Evolutionary conservation across 2,797 vertebrate genomes (phyloP), one percentile per base, ranked within the genome.

Genomic region (Microctenopoma steveboyesi): DNA sequence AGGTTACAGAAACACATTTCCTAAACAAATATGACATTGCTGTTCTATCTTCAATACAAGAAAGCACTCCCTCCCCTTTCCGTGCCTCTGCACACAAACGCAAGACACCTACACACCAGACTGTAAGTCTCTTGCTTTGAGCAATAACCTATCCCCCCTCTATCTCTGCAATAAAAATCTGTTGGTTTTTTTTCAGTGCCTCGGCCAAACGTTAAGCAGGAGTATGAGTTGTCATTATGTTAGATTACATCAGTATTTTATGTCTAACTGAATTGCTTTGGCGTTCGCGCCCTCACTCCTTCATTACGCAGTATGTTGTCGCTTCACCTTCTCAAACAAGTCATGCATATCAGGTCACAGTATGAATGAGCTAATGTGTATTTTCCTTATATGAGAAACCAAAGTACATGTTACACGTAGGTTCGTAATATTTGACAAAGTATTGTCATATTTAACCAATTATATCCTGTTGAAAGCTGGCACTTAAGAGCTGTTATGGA

Each of bases 11-110:
- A 84, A 75, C 43, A 78, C 69, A 78, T 85, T 83, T 81, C 64
- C 74, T 81, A 77, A 89, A 86, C 72, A 83, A 82, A 82, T 86
- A 67, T 83, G 82, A 86, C 80, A 84, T 50, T 64, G 67, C 73
- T 68, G 69, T 73, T 86, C 71, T 61, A 77, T 72, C 65, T 79
- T 79, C 55, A 74, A 48, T 55, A 28, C 62, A 25, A 82, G 84
- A 56, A 70, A 30, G 67, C 37, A 25, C 25, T 9, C 51, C 43
- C 16, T 27, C 37, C 47, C 56, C 11, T 37, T 33, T 39, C 18
- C 42, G 16, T 39, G 48, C 35, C 48, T 58, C 57, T 9, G 16
- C 50, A 74, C 52, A 50, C 72, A 78, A 63, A 72, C 47, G 50
- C 39, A 43, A 60, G n/a, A 73, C 69, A 62, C 63, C 51, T 37